These are phyloP conservation scores for Phalacrocorax pelagicus DNA, from an alignment of 2,113 vertebrate species.

Conservation along the genomic window DNA sequence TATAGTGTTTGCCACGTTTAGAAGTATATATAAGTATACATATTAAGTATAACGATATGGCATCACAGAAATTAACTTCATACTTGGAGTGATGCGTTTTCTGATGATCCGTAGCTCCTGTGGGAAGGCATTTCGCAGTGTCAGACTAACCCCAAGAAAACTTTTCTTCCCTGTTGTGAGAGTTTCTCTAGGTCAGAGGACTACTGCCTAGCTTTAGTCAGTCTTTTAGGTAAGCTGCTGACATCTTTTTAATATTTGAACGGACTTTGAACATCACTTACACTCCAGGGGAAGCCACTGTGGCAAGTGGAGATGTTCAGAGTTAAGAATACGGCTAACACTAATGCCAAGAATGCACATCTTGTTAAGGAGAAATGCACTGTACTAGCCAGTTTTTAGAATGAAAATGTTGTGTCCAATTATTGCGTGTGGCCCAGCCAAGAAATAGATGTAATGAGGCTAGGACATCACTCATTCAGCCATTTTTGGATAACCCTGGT, in stretches of 20 bases:
- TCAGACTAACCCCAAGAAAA: neutral
- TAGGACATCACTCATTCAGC: neutral
- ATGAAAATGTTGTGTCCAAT: constrained; percentile 16
- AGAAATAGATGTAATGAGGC: neutral
- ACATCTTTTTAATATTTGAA: constrained; percentile 1
- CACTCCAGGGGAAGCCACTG: neutral
- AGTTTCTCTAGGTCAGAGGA: constrained; percentile 16
- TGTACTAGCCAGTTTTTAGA: neutral
- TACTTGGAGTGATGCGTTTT: neutral
- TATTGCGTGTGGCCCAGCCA: neutral
- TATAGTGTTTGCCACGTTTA: neutral
- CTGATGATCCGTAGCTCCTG: neutral
- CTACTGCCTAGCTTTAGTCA: neutral
- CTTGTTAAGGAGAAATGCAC: constrained; percentile 1
- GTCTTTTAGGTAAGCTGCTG: neutral
- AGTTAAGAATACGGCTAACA: neutral
- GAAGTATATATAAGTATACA: neutral
- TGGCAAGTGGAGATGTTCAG: neutral
- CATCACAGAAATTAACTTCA: neutral
- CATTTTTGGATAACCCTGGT: neutral
- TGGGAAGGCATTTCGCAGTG: neutral
- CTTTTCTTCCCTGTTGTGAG: neutral
- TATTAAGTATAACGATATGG: neutral
- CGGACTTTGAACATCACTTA: constrained; percentile 15
- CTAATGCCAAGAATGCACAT: neutral